phyloP scores from a whole-genome alignment of 2,888 invertebrate species.

The Agelastica alni region DNA sequence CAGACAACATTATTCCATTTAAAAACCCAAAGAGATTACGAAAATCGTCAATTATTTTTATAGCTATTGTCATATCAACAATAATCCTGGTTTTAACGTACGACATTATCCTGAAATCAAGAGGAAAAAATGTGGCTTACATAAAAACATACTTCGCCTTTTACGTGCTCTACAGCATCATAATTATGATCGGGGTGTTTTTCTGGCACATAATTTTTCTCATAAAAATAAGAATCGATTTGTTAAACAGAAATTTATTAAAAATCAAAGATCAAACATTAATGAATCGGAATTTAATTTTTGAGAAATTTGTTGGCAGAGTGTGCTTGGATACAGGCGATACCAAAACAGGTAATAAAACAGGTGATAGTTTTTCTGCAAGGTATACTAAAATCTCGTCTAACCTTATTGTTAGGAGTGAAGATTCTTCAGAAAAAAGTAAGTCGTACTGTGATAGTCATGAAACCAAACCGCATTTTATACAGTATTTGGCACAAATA shows the following conservation, averaged over 20 bases:
- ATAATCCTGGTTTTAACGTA: slow-evolving; percentile 25
- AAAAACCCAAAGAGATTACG: slow-evolving; percentile 20
- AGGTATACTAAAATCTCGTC: too few relatives aligned
- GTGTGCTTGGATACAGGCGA: not conserved
- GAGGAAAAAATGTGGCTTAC: slow-evolving; percentile 45
- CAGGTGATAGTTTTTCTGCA: not conserved
- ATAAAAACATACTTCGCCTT: slow-evolving; percentile 63
- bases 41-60: slow-evolving; percentile 30
- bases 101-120: slow-evolving; percentile 29
- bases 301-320: not conserved
- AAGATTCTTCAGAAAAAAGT: slow-evolving; percentile 6
- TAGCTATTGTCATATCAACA: slow-evolving; percentile 15
- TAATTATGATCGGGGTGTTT: slow-evolving; percentile 64
- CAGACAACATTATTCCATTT: slow-evolving; percentile 35
- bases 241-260: slow-evolving; percentile 18
- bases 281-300: not conserved
- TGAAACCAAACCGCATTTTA: too few relatives aligned
- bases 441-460: too few relatives aligned
- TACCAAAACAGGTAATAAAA: not conserved
- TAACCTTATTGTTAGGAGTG: not conserved
- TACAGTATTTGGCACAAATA: too few relatives aligned
- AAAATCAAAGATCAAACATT: slow-evolving; percentile 7
- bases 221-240: slow-evolving; percentile 59
- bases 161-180: slow-evolving; percentile 64
- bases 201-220: slow-evolving; percentile 64